These are phyloP conservation scores for Sterrhoptilus dennistouni DNA, from an alignment of 2,113 vertebrate genomes.

Conservation along the genomic window DNA sequence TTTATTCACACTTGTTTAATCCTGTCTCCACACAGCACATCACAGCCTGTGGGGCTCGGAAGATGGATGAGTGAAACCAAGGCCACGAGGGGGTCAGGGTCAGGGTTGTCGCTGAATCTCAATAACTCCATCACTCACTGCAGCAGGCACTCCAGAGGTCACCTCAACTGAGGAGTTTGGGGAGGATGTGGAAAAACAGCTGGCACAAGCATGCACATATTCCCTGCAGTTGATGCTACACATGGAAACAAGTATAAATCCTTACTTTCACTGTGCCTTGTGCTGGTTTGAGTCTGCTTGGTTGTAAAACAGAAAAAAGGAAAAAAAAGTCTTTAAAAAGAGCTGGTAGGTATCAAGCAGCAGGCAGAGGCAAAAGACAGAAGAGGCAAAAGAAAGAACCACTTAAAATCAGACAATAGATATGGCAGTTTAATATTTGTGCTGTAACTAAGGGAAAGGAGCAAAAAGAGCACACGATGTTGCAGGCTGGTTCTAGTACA, in stretches of 20 bases:
- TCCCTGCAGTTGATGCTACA: not conserved
- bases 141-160: conserved; percentile 72
- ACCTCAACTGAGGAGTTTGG: conserved; percentile 36
- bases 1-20: conserved; percentile 86
- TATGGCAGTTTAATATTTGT: not conserved
- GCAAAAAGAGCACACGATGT: not conserved
- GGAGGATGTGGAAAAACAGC: conserved; percentile 29
- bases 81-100: conserved; percentile 75
- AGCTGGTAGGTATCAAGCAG: not conserved
- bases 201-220: not conserved
- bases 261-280: not conserved
- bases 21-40: conserved; percentile 68
- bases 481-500: not conserved
- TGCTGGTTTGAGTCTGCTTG: not conserved
- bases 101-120: conserved; percentile 80
- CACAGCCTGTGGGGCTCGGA: conserved; percentile 70
- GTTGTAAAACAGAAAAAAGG: not conserved
- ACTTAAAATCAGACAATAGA: not conserved
- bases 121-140: conserved; percentile 81
- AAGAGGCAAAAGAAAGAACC: not conserved
- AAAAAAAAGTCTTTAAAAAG: not conserved
- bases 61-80: conserved; percentile 79
- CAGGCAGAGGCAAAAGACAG: not conserved
- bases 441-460: not conserved
- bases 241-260: not conserved